Conservation (phyloP, 2,888 invertebrate genomes). For the Acronicta leporina region DNA sequence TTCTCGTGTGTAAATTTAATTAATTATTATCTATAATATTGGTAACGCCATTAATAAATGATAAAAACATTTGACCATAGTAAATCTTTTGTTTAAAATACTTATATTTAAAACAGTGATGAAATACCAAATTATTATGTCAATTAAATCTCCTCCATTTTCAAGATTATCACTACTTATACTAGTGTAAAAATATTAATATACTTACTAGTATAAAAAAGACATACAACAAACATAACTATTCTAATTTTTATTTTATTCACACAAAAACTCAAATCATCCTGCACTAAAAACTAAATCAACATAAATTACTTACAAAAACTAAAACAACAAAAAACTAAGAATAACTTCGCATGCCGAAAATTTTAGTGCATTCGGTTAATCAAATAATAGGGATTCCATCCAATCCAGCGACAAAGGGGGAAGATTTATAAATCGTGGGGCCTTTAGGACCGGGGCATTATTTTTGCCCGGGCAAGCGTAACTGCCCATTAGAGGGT, state of each 20-base stretch:
- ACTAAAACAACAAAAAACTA: slow-evolving; percentile 4
- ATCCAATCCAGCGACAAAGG: slow-evolving; percentile 57
- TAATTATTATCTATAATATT: too few relatives aligned
- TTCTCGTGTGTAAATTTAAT: too few relatives aligned
- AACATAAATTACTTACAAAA: background rate
- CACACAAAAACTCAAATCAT: background rate
- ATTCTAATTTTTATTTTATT: background rate
- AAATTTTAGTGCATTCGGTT: slow-evolving; percentile 23
- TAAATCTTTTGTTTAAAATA: too few relatives aligned
- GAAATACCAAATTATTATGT: too few relatives aligned
- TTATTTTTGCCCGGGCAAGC: slow-evolving; percentile 79
- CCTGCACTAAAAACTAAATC: slow-evolving; percentile 1
- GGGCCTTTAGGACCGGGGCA: slow-evolving; percentile 63
- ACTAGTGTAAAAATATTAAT: too few relatives aligned
- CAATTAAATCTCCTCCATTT: too few relatives aligned
- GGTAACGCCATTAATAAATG: too few relatives aligned
- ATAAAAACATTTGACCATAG: too few relatives aligned
- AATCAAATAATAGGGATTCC: slow-evolving; percentile 51
- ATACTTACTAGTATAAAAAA: background rate
- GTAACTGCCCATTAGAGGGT: slow-evolving; percentile 78
- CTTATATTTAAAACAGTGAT: too few relatives aligned
- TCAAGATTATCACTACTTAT: too few relatives aligned
- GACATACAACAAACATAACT: background rate
- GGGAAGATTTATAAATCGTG: slow-evolving; percentile 73
- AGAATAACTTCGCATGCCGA: slow-evolving; percentile 13